Evolutionary conservation across 1,140 invertebrate species (phyloP), one percentile per base, ranked within the genome.

Genomic region (Philopotamus ludificatus): DNA sequence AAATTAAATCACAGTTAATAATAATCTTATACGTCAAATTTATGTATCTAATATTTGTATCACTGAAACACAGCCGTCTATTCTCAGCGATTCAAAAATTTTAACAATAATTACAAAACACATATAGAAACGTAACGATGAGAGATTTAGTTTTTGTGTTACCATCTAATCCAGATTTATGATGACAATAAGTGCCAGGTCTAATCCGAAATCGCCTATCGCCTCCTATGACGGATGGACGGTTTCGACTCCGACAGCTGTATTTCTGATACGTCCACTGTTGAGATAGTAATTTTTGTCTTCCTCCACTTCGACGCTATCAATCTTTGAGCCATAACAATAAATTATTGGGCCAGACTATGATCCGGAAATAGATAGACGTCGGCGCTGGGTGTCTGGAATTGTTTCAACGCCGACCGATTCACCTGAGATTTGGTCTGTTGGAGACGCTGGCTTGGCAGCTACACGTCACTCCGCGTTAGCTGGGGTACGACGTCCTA

Each of bases 301-400:
- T 26, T 41, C 23, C 20, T 26, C 61, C 54, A 45, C 22, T n/a
- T n/a, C n/a, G n/a, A 41, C 12, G 53, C 55, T 53, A 68, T 68
- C 66, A 63, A 64, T 68, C 66, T 64, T 25, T 41, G 25, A 47
- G 42, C 66, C 47, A 68, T 68, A 68, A 68, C 66, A 64, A 68
- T 68, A 68, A 68, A 68, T 68, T 68, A 68, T 68, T 64, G 61
- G 55, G 39, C 22, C 55, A 58, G 51, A 53, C 61, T 41, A 51
- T 57, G 60, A 67, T 62, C 61, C 34, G 12, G 53, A 68, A 68
- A 68, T 68, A 68, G 61, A 68, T 63, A 42, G 53, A 16, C n/a
- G 21, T 54, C 57, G 21, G 39, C 57, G 57, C 54, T 22, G 12
- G 34, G 2, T 15, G 21, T 57, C 39, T 65, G 53, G 53, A 65